Evolutionary conservation across 2,797 vertebrate genomes (phyloP).

Genomic region (Dendrocincla fuliginosa): DNA sequence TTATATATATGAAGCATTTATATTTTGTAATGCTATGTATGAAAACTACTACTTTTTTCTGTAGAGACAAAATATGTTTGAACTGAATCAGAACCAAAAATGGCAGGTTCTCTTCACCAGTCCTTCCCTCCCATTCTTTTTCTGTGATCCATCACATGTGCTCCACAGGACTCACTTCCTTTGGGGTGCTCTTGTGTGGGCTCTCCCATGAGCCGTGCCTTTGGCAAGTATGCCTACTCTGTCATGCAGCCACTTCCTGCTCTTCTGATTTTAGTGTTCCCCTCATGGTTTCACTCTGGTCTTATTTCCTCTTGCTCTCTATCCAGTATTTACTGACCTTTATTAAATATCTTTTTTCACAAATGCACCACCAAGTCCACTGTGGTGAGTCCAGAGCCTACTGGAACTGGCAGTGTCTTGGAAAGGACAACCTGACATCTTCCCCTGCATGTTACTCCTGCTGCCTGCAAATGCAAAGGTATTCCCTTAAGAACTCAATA

Average conservation of each 20-base stretch:
- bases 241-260: neutral
- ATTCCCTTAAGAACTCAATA: neutral
- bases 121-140: neutral
- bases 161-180: neutral
- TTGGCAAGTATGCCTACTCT: neutral
- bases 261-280: neutral
- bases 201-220: neutral
- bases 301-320: neutral
- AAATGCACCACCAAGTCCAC: neutral
- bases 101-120: neutral
- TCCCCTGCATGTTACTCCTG: neutral
- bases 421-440: neutral
- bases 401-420: neutral
- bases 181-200: too few species aligned
- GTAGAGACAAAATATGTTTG: neutral
- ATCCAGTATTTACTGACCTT: neutral
- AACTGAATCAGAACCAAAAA: neutral
- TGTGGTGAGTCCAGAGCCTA: neutral
- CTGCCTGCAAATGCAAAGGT: neutral
- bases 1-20: neutral
- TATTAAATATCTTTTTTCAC: neutral
- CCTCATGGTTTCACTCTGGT: neutral
- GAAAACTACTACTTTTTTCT: neutral
- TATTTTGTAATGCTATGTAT: neutral
- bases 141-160: fast-evolving